Conservation (phyloP, 2,113 vertebrate genomes). For the Galemys pyrenaicus region DNA sequence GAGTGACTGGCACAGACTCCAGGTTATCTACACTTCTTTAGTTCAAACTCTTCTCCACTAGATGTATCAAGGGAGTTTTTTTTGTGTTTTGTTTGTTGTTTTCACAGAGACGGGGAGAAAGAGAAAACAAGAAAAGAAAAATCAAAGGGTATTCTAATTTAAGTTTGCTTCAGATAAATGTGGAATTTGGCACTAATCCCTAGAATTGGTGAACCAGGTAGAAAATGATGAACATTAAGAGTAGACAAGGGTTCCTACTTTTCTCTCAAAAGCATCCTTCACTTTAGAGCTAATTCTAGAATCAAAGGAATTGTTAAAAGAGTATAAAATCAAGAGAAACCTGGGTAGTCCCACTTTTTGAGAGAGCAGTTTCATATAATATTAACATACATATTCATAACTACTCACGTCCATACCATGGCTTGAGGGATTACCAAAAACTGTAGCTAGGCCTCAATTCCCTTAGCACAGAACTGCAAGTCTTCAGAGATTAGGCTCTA, state of each 20-base stretch:
- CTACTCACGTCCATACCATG: neutral
- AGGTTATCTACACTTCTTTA: slow-evolving; percentile 36
- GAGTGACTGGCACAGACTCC: slow-evolving; percentile 9
- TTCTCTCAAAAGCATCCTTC: neutral
- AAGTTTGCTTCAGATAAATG: neutral
- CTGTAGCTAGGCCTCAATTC: neutral
- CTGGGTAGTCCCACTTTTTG: neutral
- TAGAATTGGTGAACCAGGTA: neutral
- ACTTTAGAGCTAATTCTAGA: neutral
- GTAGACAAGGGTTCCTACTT: neutral
- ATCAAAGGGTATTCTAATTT: slow-evolving; percentile 14
- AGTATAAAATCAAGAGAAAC: neutral
- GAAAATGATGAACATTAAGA: neutral
- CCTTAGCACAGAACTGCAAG: neutral
- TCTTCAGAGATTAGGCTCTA: neutral
- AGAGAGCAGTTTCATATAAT: slow-evolving; percentile 28
- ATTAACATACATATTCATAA: neutral
- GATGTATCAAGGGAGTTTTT: neutral
- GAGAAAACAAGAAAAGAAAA: slow-evolving; percentile 16
- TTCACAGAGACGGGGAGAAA: neutral
- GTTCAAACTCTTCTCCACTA: slow-evolving; percentile 57
- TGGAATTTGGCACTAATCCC: neutral
- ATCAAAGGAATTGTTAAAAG: neutral
- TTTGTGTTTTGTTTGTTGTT: neutral
- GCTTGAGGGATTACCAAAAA: neutral